These are phyloP conservation scores for Oryctolagus cuniculus DNA, from an alignment of 2,113 vertebrate species.

Conservation along the genomic window DNA sequence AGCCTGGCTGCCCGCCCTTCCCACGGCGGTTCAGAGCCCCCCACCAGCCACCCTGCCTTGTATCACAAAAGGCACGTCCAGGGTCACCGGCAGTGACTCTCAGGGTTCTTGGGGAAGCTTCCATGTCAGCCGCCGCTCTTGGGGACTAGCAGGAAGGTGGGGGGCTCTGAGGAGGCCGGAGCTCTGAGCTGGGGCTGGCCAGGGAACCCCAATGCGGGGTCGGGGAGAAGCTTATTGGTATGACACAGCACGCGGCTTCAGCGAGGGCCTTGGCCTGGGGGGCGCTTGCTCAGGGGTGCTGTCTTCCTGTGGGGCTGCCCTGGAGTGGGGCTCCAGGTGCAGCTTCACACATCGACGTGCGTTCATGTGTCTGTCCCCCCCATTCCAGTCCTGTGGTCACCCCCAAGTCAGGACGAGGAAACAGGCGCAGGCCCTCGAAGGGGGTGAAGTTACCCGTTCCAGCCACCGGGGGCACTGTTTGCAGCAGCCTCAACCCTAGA, in stretches of 20 bases:
- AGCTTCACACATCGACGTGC: accelerated
- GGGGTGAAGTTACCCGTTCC: background rate
- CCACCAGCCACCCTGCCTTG: background rate
- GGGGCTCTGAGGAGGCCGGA: background rate
- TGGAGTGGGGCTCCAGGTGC: background rate
- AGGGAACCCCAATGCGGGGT: background rate
- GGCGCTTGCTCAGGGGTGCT: background rate
- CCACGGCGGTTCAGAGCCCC: background rate
- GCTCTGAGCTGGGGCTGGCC: background rate
- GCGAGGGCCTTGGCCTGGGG: background rate
- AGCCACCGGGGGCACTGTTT: slow-evolving; percentile 53
- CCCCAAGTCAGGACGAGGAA: no score
- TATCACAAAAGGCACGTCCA: background rate
- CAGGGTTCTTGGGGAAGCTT: background rate
- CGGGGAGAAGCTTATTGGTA: background rate
- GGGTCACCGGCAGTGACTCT: background rate
- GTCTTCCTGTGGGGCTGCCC: background rate
- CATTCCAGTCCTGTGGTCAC: accelerated
- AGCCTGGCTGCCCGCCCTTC: no score
- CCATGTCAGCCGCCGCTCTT: background rate
- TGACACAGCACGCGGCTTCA: background rate
- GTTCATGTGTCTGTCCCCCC: accelerated
- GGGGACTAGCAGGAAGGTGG: background rate
- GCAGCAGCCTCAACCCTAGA: background rate
- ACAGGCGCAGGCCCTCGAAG: no score